These are phyloP conservation scores for Anagyrus pseudococci DNA, from an alignment of 2,888 invertebrate genomes.

Conservation along the genomic window DNA sequence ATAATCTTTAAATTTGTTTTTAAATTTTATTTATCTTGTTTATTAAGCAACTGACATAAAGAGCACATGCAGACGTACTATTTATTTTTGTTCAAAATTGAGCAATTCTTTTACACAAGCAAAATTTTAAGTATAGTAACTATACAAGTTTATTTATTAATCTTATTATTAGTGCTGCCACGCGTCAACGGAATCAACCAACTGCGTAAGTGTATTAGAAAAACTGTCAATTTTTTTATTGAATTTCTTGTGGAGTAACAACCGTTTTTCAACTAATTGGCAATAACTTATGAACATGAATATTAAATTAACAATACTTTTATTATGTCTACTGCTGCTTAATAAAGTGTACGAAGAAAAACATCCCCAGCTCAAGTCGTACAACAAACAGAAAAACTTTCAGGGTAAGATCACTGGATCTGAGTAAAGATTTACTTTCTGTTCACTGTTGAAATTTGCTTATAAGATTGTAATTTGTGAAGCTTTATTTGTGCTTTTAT, in stretches of 20 bases:
- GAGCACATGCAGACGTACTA: too few species aligned
- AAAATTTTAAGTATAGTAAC: too few species aligned
- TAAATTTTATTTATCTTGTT: too few species aligned
- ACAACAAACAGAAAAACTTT: conserved; percentile 57
- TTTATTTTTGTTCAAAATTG: too few species aligned
- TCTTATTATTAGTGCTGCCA: conserved; percentile 54
- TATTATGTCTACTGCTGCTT: conserved; percentile 56
- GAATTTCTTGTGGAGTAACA: conserved; percentile 29
- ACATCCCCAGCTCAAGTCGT: conserved; percentile 69
- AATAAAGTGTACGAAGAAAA: conserved; percentile 76
- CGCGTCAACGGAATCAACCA: conserved; percentile 59
- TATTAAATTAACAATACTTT: conserved; percentile 46
- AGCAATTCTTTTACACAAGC: too few species aligned
- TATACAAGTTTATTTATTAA: conserved; percentile 28
- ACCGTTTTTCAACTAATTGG: conserved; percentile 33
- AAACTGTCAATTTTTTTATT: conserved; percentile 27
- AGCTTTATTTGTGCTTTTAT: conserved; percentile 37
- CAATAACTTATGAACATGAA: conserved; percentile 29
- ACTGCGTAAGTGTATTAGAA: conserved; percentile 56
- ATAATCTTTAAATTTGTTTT: too few species aligned
- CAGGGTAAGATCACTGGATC: conserved; percentile 53
- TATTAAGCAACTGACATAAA: too few species aligned
- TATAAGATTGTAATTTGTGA: conserved; percentile 31
- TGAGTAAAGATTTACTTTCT: conserved; percentile 28
- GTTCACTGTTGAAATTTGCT: conserved; percentile 34